Conservation (phyloP, 2,113 vertebrate genomes). For the Bungarus multicinctus region DNA sequence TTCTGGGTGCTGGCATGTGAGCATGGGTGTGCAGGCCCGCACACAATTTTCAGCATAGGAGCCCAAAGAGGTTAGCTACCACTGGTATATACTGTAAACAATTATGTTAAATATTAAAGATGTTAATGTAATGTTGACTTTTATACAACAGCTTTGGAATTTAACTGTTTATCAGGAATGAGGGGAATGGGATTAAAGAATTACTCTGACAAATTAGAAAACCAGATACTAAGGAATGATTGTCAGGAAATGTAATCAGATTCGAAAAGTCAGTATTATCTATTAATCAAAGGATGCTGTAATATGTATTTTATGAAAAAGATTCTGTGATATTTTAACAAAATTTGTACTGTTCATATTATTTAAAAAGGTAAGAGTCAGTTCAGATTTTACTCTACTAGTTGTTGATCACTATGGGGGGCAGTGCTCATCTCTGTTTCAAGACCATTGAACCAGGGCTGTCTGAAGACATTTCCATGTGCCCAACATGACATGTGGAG, state of each 20-base stretch:
- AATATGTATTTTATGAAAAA: not conserved
- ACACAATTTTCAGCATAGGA: too few species aligned
- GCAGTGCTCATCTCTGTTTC: not conserved
- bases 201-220: not conserved
- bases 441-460: not conserved
- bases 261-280: not conserved
- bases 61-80: too few species aligned
- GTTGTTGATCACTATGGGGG: not conserved
- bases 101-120: not conserved
- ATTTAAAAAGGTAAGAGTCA: too few species aligned
- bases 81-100: not conserved
- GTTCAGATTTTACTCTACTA: too few species aligned
- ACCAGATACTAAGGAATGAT: not conserved
- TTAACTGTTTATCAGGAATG: not conserved
- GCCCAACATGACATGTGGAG: not conserved
- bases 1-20: too few species aligned
- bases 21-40: too few species aligned
- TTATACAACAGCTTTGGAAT: not conserved
- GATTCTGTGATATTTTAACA: not conserved
- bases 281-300: not conserved
- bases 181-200: not conserved
- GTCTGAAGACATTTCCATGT: not conserved
- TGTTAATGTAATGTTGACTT: not conserved
- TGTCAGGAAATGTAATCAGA: not conserved
- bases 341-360: not conserved